Evolutionary conservation across 1,140 invertebrate species (phyloP), one percentile per base, ranked within the genome.

Genomic region (Artemia franciscana): DNA sequence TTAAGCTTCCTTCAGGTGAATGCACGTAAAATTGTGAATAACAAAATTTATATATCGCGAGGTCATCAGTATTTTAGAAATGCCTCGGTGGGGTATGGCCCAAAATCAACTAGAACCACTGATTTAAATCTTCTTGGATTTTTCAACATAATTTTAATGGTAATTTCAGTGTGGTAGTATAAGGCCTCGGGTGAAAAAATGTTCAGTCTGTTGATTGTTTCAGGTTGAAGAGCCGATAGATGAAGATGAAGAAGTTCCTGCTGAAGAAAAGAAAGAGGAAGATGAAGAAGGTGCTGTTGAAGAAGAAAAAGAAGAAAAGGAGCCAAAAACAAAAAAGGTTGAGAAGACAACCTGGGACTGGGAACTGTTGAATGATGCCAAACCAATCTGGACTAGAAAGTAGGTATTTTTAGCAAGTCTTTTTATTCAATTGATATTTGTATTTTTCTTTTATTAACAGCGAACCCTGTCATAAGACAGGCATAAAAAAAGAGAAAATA

Each of bases 271-370:
- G 66, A 80, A 82, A 28, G 75, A 78, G 64, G 73, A 79, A 39
- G 79, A 81, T 21, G 78, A 81, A 59, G 78, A 78, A 26, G 74
- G 67, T 15, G 72, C 76, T 67, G 77, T 81, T 4, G 82, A 84
- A 67, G 84, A 87, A 67, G 75, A 79, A 4, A 73, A 77, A 23
- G 83, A 90, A 24, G 84, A 89, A 28, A 74, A 79, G 5, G 84
- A 88, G 69, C 81, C 84, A 56, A 95, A 96, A 73, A 88, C 89
- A 4, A 95, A 91, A 74, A 91, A 86, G 72, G 85, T 90, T 0
- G 85, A 92, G 57, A 98, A 98, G 71, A 98, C 94, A 0, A 82
- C 91, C 3, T 98, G 92, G 91, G 94, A 99, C 70, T 99, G 95
- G 95, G 86, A 92, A 71, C 73, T 93, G 18, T 79, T 98, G 66